Base-by-base conservation (phyloP, 2,113 vertebrate species). In the Vanacampus margaritifer region DNA sequence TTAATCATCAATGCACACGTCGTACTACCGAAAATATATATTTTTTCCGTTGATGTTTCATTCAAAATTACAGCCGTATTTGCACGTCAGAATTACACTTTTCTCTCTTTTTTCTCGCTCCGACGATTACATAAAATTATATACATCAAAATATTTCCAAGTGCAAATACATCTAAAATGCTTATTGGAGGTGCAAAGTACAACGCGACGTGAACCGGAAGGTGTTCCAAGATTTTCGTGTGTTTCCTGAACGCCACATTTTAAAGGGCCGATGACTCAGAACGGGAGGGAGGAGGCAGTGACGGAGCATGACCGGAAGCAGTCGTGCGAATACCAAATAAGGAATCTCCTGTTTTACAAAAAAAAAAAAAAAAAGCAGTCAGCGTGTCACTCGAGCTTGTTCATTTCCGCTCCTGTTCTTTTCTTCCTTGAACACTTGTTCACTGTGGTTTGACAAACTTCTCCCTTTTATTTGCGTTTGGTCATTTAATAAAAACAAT, bases 181-280 rank as follows among this genome's bases (percentile, higher is more conserved):
- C 17, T 58, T 36, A 21, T 8, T 13, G 13, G 9, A 39, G 58
- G 58, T 1, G 24, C 14, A 28, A 32, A 28, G 28, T 28, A 3
- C 7, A 16, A 43, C 24, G 23, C 24, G 23, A 43, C 6, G 16
- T 1, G 11, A 43, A 16, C 12, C 12, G n/a, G 37, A 43, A 8
- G 17, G 4, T 6, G 12, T 16, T 19, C 0, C 17, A 5, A 17
- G 26, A 6, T 46, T 48, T 37, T 24, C 64, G 2, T 57, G 6
- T 58, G 7, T 73, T 26, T 57, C 83, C 26, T 85, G 81, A 87
- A 88, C 9, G 79, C 83, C 75, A 1, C 86, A 54, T 65, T 78
- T 87, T 89, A 88, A 88, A 89, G 53, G 74, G 58, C 84, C 48
- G 59, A 74, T 86, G 84, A 89, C 68, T 75, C 86, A 83, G 68